These are phyloP conservation scores for Neosilurus mollespiculum DNA, from an alignment of 2,797 vertebrate species.

Conservation along the genomic window DNA sequence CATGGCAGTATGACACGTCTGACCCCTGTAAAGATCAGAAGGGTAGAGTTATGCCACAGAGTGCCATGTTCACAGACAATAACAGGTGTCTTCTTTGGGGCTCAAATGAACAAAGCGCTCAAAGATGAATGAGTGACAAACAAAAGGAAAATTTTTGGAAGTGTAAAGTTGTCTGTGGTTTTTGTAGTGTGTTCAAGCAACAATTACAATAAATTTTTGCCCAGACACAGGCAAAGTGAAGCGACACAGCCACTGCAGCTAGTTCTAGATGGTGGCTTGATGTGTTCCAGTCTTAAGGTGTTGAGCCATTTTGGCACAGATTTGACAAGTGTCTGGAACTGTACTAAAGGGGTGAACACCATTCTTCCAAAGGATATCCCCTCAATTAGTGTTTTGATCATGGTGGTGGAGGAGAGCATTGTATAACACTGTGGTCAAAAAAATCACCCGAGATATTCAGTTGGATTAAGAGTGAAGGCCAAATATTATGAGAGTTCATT, in stretches of 20 bases:
- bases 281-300: neutral
- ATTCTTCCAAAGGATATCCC: constrained; percentile 21
- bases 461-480: neutral
- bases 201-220: no score
- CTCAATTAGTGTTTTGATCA: constrained; percentile 5
- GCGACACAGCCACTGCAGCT: no score
- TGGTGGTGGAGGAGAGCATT: neutral
- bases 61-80: constrained; percentile 35
- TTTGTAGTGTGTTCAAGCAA: no score
- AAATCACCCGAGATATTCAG: neutral
- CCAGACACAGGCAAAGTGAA: no score
- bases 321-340: neutral
- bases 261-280: no score
- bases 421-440: neutral
- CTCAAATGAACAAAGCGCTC: constrained; percentile 15
- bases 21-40: constrained; percentile 42
- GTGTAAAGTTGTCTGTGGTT: no score
- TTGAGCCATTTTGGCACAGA: neutral
- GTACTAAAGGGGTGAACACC: neutral
- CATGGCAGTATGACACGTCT: constrained; percentile 10
- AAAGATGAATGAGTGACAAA: neutral
- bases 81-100: constrained; percentile 47
- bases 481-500: constrained; percentile 39
- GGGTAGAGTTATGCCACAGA: constrained; percentile 38
- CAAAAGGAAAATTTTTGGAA: neutral